Conservation (phyloP, 2,888 invertebrate species). For the Amitus sp. region DNA sequence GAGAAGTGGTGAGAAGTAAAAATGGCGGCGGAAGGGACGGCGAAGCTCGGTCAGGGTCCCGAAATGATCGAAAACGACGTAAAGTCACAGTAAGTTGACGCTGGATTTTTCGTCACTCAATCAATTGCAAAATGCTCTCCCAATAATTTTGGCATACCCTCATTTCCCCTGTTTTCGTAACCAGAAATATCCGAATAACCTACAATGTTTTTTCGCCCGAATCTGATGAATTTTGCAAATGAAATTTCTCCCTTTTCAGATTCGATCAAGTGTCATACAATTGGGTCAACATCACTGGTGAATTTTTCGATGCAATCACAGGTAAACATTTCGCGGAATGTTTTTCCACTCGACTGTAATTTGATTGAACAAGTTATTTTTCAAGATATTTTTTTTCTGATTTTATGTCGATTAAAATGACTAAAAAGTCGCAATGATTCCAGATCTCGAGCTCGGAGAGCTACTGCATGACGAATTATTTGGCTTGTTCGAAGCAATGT, state of each 20-base stretch:
- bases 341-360: neutral
- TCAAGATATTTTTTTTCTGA: constrained; percentile 3
- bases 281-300: constrained; percentile 77
- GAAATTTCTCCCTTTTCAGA: constrained; percentile 42
- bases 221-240: constrained; percentile 10
- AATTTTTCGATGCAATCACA: constrained; percentile 73
- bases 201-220: constrained; percentile 21
- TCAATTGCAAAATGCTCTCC: neutral
- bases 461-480: constrained; percentile 90
- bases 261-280: constrained; percentile 68
- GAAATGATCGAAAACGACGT: constrained; percentile 59
- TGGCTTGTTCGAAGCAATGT: constrained; percentile 98
- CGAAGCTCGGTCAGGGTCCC: neutral
- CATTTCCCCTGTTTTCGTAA: neutral
- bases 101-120: constrained; percentile 14
- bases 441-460: constrained; percentile 88
- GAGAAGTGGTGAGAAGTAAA: no score
- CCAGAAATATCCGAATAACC: constrained; percentile 38
- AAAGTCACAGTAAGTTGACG: constrained; percentile 56
- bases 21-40: no score
- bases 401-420: neutral
- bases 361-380: no score
- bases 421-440: constrained; percentile 14
- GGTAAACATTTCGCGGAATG: constrained; percentile 62
- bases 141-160: neutral